Evolutionary conservation across 2,888 invertebrate species (phyloP).

Genomic region (Megaustenia siamemsis): DNA sequence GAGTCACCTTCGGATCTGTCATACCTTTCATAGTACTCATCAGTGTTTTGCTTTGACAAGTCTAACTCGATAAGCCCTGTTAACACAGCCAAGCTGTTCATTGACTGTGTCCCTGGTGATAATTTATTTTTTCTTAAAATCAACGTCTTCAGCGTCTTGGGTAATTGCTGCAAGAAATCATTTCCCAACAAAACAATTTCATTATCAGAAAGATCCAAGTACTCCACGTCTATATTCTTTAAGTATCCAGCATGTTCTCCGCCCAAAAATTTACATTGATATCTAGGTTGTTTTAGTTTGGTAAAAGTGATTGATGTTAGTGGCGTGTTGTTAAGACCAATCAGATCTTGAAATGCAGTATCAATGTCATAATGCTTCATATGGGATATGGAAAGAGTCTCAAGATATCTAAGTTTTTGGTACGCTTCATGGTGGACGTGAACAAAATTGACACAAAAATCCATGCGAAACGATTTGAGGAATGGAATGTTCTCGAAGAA

Average conservation of each 20-base stretch:
- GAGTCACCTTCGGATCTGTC: not conserved
- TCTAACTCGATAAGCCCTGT: not conserved
- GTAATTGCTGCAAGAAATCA: constrained; percentile 15
- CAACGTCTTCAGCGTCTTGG: constrained; percentile 4
- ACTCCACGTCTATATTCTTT: not conserved
- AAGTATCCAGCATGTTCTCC: constrained; percentile 4
- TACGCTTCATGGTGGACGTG: not conserved
- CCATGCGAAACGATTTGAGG: not conserved
- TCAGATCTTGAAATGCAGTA: constrained; percentile 14
- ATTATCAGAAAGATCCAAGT: constrained; percentile 24
- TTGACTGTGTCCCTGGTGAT: not conserved
- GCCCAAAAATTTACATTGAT: not conserved
- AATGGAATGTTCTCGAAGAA: constrained; percentile 37
- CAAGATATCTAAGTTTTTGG: not conserved
- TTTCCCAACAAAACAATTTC: not conserved
- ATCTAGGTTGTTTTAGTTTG: not conserved
- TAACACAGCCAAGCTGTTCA: not conserved
- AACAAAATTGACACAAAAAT: not conserved
- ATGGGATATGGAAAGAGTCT: not conserved
- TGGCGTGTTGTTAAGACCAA: not conserved
- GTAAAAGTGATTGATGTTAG: constrained; percentile 7
- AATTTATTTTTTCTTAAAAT: constrained; percentile 20
- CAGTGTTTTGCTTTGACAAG: not conserved
- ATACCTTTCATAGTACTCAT: not conserved
- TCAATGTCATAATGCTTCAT: constrained; percentile 15